Evolutionary conservation across 2,888 invertebrate species (phyloP), one percentile per base, ranked within the genome.

Genomic region (Tillus elongatus): DNA sequence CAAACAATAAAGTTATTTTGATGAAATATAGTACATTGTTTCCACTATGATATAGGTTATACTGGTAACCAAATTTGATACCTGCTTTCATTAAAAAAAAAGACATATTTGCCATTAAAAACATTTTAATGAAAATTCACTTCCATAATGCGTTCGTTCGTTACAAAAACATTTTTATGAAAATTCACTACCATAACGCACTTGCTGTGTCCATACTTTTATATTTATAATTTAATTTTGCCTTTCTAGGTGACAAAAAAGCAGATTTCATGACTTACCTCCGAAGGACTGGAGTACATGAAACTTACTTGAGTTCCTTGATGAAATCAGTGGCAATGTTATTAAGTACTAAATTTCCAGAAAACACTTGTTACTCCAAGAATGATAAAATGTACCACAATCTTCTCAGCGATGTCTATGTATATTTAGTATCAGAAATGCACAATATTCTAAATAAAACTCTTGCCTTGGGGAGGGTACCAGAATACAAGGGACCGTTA

Each of bases 361-460:
- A 39, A 26, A 37, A 39, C 13, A 43, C 44, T 12, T 37, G 39
- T 4, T 35, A 33, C 12, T 40, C 45, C 16, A 45, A 42, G 30
- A 46, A 45, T 10, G 42, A 15, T 14, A 49, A 46, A 35, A 15
- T 42, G 13, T 51, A 50, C 35, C 51, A 53, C 28, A 50, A 49
- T 28, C 55, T 57, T 30, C 50, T 61, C n/a, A 52, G 57, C 3
- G 48, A 55, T 29, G 42, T 61, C 16, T 64, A 57, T 37, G 45
- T 50, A 1, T 44, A 52, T 31, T 42, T 66, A 30, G 44, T 60
- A 14, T 51, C 53, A 30, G 49, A 61, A 48, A 54, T 61, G 39
- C 35, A 45, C 37, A 32, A 28, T n/a, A n/a, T 19, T 8, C 24
- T 19, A n/a, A 19, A 19, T 19, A 19, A 19, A 19, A 19, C 24